Evolutionary conservation across 2,888 invertebrate genomes (phyloP), one percentile per base, ranked within the genome.

Genomic region (Osmoderma eremita): DNA sequence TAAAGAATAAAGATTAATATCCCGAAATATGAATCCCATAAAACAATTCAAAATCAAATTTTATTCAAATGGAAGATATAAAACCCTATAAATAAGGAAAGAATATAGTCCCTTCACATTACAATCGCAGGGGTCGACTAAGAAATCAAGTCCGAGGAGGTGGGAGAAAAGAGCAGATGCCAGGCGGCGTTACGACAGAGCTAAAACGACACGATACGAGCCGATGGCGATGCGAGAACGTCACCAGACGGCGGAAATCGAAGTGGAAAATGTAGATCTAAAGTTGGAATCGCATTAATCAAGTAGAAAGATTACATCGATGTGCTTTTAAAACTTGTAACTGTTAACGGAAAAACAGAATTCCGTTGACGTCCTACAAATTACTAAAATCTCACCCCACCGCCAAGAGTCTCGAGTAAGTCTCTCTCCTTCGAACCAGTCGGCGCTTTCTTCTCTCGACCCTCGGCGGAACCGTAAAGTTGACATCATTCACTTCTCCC

Each of bases 301-400:
- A 72, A 72, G 70, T 72, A 70, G 69, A 70, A 71, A 73, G 73
- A 73, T 73, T 72, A 73, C 73, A 73, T 73, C 73, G 67, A 73
- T 73, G 73, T 71, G 73, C 73, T 73, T 73, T 73, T 73, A 73
- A 73, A 73, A 73, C 71, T 72, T 72, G 71, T 71, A 69, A 67
- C 68, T 70, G 71, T 67, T 69, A 69, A 69, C 68, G 72, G 72
- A 71, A 71, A 73, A 73, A 73, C 72, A 73, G 71, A 73, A 73
- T 73, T 71, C 67, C 71, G 72, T 71, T 71, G 72, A 73, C 72
- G 71, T 70, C 64, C 71, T 69, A 73, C 72, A 73, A 73, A 73
- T 73, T 73, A 73, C 70, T 69, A 42, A 13, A 18, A 18, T 20
- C 62, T 8, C 49, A 15, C 42, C 42, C 22, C 20, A 18, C 41